Conservation (phyloP, 1,140 invertebrate species). For the Asbolus verrucosus region DNA sequence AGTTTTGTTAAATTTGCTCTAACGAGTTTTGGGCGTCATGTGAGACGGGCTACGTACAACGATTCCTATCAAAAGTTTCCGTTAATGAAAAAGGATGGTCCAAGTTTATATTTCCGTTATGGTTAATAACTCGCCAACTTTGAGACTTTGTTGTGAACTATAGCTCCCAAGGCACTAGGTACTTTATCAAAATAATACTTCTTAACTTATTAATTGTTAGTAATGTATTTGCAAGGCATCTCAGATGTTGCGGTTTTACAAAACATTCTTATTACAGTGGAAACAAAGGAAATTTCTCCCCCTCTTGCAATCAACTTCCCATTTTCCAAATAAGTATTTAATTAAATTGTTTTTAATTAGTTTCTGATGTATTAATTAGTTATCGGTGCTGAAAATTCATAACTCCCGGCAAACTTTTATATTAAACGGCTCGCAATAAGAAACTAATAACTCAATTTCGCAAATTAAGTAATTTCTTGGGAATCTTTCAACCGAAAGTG, state of each 20-base stretch:
- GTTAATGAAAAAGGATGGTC: slow-evolving; percentile 62
- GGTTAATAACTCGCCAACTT: slow-evolving; percentile 60
- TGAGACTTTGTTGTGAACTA: slow-evolving; percentile 54
- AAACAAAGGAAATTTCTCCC: slow-evolving; percentile 27
- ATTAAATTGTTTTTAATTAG: slow-evolving; percentile 46
- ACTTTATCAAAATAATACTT: slow-evolving; percentile 61
- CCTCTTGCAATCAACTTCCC: slow-evolving; percentile 32
- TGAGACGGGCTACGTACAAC: slow-evolving; percentile 20
- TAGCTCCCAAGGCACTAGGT: slow-evolving; percentile 53
- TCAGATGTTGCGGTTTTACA: slow-evolving; percentile 37
- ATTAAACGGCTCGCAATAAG: slow-evolving; percentile 13
- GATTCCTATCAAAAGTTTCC: slow-evolving; percentile 55
- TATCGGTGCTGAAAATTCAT: slow-evolving; percentile 37
- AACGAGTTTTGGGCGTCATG: too few species aligned
- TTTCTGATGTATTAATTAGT: slow-evolving; percentile 45
- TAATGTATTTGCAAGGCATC: slow-evolving; percentile 48
- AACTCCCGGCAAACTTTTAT: slow-evolving; percentile 23
- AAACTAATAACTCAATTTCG: slow-evolving; percentile 33
- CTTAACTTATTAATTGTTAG: slow-evolving; percentile 60
- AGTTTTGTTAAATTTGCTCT: slow-evolving; percentile 20
- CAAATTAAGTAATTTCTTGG: not conserved
- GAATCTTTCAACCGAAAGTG: not conserved
- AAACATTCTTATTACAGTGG: slow-evolving; percentile 22
- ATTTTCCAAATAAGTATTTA: slow-evolving; percentile 43
- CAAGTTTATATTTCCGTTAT: slow-evolving; percentile 61